Evolutionary conservation across 2,113 vertebrate species (phyloP).

Genomic region (Otis tarda): DNA sequence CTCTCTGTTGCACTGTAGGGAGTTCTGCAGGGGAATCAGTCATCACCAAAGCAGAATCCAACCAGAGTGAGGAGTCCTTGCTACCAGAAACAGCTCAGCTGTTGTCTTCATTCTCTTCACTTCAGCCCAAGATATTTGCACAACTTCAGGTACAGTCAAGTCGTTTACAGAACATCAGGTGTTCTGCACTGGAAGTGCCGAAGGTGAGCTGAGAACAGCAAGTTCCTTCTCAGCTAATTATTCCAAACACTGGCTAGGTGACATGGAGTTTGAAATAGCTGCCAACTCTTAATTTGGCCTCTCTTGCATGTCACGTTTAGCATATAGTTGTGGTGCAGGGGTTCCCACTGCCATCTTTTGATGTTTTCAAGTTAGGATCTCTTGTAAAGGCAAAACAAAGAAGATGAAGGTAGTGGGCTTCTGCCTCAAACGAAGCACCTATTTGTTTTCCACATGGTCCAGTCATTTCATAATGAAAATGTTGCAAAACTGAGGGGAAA

Average conservation of each 20-base stretch:
- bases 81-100: constrained; percentile 75
- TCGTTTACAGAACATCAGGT: neutral
- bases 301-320: neutral
- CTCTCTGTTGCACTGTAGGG: constrained; percentile 53
- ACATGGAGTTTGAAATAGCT: neutral
- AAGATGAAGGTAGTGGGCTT: neutral
- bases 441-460: neutral
- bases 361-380: neutral
- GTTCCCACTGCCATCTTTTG: neutral
- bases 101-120: constrained; percentile 78
- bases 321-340: neutral
- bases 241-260: neutral
- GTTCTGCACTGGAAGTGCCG: neutral
- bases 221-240: neutral
- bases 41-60: constrained; percentile 62
- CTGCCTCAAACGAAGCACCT: neutral
- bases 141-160: constrained; percentile 76
- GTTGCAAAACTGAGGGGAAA: neutral
- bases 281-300: neutral
- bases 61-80: constrained; percentile 46
- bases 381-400: neutral
- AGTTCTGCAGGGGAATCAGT: constrained; percentile 59
- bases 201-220: neutral
- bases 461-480: neutral
- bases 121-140: constrained; percentile 84